Evolutionary conservation across 1,140 invertebrate genomes (phyloP).

Genomic region (Ganaspis sp.): DNA sequence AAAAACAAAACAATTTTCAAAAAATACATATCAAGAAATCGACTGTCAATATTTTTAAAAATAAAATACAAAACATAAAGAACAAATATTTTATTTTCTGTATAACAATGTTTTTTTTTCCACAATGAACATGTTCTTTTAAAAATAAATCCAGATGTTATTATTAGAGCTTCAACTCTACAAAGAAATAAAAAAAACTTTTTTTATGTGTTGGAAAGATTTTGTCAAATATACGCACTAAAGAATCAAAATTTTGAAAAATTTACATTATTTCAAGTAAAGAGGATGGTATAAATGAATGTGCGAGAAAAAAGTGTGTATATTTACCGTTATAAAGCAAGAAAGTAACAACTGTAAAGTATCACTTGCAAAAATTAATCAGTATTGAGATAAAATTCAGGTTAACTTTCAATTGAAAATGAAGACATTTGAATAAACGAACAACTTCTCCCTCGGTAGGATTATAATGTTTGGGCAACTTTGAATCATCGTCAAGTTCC

Average conservation of each 20-base stretch:
- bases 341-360: neutral
- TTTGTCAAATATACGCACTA: neutral
- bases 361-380: neutral
- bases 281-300: neutral
- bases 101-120: no score
- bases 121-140: no score
- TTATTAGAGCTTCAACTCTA: neutral
- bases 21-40: no score
- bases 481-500: neutral
- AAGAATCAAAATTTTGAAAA: neutral
- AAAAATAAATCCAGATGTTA: no score
- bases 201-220: neutral
- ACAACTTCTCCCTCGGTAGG: neutral
- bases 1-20: no score
- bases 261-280: neutral
- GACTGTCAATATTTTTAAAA: no score
- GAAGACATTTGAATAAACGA: neutral
- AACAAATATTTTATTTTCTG: no score
- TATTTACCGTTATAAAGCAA: slow-evolving; percentile 12
- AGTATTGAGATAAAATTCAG: neutral
- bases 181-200: neutral
- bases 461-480: neutral
- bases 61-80: no score
- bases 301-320: neutral
- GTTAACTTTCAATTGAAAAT: neutral